These are phyloP conservation scores for Epistrophella euchroma DNA, from an alignment of 2,888 invertebrate species.

Conservation along the genomic window DNA sequence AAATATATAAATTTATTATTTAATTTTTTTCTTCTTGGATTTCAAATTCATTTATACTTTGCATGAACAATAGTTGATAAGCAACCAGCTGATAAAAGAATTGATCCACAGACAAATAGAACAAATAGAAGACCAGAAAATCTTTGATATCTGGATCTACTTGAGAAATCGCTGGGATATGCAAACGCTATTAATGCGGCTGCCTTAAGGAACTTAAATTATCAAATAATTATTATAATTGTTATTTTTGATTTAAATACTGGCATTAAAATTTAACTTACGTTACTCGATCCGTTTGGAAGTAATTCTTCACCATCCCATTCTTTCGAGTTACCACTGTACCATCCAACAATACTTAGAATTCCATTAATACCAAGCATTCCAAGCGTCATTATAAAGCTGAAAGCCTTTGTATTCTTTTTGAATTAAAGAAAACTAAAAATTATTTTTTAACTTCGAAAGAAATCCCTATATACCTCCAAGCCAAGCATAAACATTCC, in stretches of 20 bases:
- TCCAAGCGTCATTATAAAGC: constrained; percentile 82
- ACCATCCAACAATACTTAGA: constrained; percentile 81
- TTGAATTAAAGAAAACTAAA: not conserved
- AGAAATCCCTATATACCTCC: constrained; percentile 83
- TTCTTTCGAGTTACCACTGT: constrained; percentile 80
- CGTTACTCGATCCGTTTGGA: constrained; percentile 82
- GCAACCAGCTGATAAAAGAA: constrained; percentile 81
- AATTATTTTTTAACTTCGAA: not conserved
- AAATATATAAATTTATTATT: constrained; percentile 20
- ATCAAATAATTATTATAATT: not conserved
- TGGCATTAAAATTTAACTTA: constrained; percentile 77
- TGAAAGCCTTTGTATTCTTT: constrained; percentile 83
- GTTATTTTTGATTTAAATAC: not conserved
- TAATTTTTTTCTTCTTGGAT: not conserved
- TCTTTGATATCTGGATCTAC: constrained; percentile 79
- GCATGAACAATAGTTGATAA: constrained; percentile 82
- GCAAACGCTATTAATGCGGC: constrained; percentile 81
- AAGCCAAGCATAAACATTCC: constrained; percentile 86
- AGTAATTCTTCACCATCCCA: constrained; percentile 82
- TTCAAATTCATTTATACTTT: constrained; percentile 78
- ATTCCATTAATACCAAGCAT: constrained; percentile 83
- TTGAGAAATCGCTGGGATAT: constrained; percentile 81
- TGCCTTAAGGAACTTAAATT: constrained; percentile 79
- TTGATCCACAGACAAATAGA: constrained; percentile 79
- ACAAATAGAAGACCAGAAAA: constrained; percentile 79